Evolutionary conservation across 2,113 vertebrate genomes (phyloP).

Genomic region (Gavia stellata): DNA sequence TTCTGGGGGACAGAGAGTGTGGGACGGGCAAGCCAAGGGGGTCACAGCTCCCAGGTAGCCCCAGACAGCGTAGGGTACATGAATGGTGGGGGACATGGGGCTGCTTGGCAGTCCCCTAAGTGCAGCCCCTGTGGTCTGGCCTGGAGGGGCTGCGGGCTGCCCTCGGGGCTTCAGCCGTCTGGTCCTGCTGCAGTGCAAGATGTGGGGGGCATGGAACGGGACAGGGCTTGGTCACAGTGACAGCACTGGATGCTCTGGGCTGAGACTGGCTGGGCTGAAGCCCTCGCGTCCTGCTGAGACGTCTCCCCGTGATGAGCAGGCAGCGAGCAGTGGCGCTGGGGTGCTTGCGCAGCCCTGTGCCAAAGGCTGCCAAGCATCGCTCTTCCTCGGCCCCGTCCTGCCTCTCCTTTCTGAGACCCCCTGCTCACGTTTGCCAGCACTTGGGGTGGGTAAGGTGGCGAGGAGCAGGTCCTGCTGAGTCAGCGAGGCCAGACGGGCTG

Average conservation of each 20-base stretch:
- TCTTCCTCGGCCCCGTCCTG: background rate
- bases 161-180: background rate
- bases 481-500: no score
- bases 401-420: background rate
- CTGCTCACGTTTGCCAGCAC: accelerated
- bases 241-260: background rate
- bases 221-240: background rate
- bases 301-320: background rate
- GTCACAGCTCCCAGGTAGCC: background rate
- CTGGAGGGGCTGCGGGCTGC: background rate
- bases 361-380: background rate
- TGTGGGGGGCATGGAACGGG: background rate
- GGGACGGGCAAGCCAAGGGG: background rate
- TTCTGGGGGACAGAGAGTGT: background rate
- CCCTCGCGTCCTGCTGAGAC: background rate
- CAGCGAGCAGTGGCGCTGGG: background rate
- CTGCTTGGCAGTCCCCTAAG: background rate
- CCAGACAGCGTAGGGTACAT: background rate
- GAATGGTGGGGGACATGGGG: background rate
- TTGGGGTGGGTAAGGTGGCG: background rate
- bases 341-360: background rate
- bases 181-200: background rate
- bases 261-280: background rate
- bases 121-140: background rate
- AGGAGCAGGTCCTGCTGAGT: background rate